Base-by-base conservation (phyloP, 2,113 vertebrate species). In the Echinops telfairi region DNA sequence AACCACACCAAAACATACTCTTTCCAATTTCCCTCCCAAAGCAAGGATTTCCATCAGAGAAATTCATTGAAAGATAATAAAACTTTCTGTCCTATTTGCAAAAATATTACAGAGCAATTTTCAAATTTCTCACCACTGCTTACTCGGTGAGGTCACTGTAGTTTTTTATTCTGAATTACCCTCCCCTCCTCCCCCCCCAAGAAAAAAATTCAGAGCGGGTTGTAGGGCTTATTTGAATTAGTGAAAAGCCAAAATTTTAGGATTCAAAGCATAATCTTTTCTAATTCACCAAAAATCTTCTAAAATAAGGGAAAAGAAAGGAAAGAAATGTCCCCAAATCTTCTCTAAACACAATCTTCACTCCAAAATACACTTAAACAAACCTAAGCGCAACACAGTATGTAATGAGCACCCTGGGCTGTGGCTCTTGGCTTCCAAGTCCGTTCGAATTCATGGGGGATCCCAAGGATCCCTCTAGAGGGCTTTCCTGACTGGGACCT, bases 21-120 rank as follows among this genome's bases (percentile, higher is more conserved):
- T 62, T 83, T 89, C 77, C 91, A 86, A 73, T 40, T 58, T 93
- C 38, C 71, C 25, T 95, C 78, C 27, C 62, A 90, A 78, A 95
- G 29, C 87, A 78, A 82, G 70, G 25, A 66, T 58, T 53, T 87
- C 92, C 66, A 89, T 84, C 12, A 75, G 4, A 80, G 71, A 73
- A 23, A 64, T 23, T 64, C 62, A 64, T 8, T 27, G 22, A 53
- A 53, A 64, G 62, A 27, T 25, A 64, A 64, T 64, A 64, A 86
- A 92, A 91, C 85, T 86, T 53, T 80, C 60, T 83, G 23, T 81
- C 60, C 58, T 22, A 20, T 15, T 88, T 92, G 38, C 62, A 25
- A 82, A 87, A 95, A 60, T 38, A 81, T 40, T 33, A 71, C 11
- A 82, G 91, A 93, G 6, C 66, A 87, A 71, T 22, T 85, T 70